Base-by-base conservation (phyloP, 2,888 invertebrate species). In the Diachrysia chrysitis region DNA sequence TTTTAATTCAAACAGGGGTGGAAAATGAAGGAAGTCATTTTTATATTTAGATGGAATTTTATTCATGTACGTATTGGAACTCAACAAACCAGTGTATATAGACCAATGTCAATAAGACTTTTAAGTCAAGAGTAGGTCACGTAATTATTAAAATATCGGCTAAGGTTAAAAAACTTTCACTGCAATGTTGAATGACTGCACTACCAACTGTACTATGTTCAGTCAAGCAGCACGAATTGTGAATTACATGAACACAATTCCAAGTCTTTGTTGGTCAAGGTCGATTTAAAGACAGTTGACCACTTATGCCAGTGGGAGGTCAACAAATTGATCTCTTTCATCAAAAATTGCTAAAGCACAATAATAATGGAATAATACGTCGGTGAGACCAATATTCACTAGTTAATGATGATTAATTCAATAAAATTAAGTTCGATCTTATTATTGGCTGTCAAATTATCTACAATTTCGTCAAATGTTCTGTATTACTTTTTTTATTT, bases 161-260 rank as follows among this genome's bases (percentile, higher is more conserved):
- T 21, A 51, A 51, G 48, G 48, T 19, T 10, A 51, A 10, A 21
- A 51, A 51, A 21, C 48, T 51, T 51, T 51, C 48, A 51, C 21
- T 51, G 48, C 48, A 51, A 12, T 51, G 12, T 51, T 51, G 48
- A 51, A 51, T 51, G 48, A 12, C 19, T 51, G 10, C 12, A 12
- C 12, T 51, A 12, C n/a, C 6, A 14, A 42, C 37, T 14, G n/a
- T 42, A 42, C 42, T 42, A 21, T 9, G 48, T 51, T 51, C 48
- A 51, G 12, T 51, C 19, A 21, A 51, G 48, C 48, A 21, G 21
- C 48, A 21, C 48, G 48, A 51, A 51, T 51, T 51, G 48, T 51
- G 48, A 51, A 51, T 51, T 51, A 51, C 48, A 51, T 51, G 48
- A 48, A 17, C 46, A 17, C 46, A 46, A 19, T 51, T 2, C 48